Conservation (phyloP, 1,140 invertebrate genomes). For the Meloidogyne exigua region DNA sequence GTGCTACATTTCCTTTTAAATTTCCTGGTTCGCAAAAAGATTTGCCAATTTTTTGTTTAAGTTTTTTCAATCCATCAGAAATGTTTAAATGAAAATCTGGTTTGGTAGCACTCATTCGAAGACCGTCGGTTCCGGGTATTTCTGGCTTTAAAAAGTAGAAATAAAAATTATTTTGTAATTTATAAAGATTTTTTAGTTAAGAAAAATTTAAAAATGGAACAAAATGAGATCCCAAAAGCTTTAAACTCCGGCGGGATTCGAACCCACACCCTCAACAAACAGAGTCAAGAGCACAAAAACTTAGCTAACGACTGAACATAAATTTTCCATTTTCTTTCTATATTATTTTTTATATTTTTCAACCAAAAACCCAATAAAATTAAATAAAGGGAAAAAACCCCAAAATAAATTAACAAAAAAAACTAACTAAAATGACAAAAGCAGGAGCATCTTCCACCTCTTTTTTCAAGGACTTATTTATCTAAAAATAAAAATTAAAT, state of each 20-base stretch:
- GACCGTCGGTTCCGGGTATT: slow-evolving; percentile 69
- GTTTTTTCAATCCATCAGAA: slow-evolving; percentile 78
- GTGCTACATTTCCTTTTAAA: slow-evolving; percentile 79
- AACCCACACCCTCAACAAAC: too few relatives aligned
- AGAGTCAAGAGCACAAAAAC: too few relatives aligned
- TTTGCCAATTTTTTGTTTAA: slow-evolving; percentile 94
- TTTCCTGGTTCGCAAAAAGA: slow-evolving; percentile 97
- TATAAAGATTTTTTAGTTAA: too few relatives aligned
- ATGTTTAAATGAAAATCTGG: slow-evolving; percentile 93
- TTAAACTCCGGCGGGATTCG: too few relatives aligned
- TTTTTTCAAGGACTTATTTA: background rate
- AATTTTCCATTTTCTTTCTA: too few relatives aligned
- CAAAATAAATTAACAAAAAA: background rate
- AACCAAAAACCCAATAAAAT: too few relatives aligned
- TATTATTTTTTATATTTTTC: too few relatives aligned
- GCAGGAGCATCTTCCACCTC: background rate
- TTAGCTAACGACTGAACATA: too few relatives aligned
- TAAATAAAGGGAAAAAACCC: too few relatives aligned
- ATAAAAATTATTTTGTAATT: too few relatives aligned
- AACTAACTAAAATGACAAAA: slow-evolving; percentile 16
- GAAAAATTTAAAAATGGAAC: background rate
- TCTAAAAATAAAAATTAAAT: background rate
- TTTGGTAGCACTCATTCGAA: slow-evolving; percentile 90
- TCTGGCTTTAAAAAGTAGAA: slow-evolving; percentile 24
- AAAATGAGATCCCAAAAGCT: slow-evolving; percentile 1